Base-by-base conservation (phyloP, 2,797 vertebrate genomes). In the Cyprinodon diabolis region DNA sequence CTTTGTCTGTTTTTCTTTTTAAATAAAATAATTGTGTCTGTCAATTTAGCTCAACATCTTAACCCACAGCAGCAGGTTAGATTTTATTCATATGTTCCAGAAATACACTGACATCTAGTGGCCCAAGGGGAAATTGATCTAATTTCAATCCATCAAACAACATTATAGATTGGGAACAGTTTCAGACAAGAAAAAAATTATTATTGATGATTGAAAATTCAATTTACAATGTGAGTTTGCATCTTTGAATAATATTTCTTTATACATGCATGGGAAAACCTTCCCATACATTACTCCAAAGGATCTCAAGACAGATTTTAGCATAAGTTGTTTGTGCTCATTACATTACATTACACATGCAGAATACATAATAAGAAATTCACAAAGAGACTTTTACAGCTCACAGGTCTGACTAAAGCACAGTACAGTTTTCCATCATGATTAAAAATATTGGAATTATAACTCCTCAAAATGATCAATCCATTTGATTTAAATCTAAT, bases 101-200 rank as follows among this genome's bases (percentile, higher is more conserved):
- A 71, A 51, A 62, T 75, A 83, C 67, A 69, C 82, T 93, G 86
- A 81, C 92, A 91, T 76, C 94, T 90, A 78, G 69, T 90, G 93
- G 86, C 82, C 60, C 71, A 68, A 15, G 25, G 12, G 56, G 65
- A 69, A 23, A 73, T 14, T 58, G 13, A 17, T 66, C n/a, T 55
- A 12, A 43, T 0, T 40, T 48, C 4, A 45, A 65, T 23, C n/a
- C 40, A 7, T 23, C 62, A 23, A 62, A 40, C 21, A 23, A 63
- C n/a, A 10, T 63, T 8, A 17, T 15, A 19, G 49, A 51, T 51
- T 51, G 17, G 15, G 15, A 51, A 51, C 17, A 51, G 49, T 51
- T 51, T 51, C 15, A 63, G 40, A 45, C n/a, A 45, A 54, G n/a
- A 65, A 65, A 11, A 4, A 23, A 65, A 0, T 45, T 13, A 11